These are phyloP conservation scores for Neodontobutis hainanensis DNA, from an alignment of 2,113 vertebrate genomes.

Conservation along the genomic window DNA sequence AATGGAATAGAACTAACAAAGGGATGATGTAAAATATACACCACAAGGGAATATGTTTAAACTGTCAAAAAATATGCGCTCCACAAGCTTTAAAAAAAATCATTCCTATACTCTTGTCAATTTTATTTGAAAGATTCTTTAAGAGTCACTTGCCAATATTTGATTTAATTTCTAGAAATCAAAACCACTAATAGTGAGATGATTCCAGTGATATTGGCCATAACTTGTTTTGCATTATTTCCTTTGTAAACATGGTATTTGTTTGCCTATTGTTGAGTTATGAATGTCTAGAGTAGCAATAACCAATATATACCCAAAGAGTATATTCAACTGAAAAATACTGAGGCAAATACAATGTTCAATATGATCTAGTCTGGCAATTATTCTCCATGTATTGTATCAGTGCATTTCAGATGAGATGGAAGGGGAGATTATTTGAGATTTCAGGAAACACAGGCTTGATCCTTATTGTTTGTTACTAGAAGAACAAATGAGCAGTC, in stretches of 20 bases:
- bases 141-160: conserved; percentile 28
- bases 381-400: conserved; percentile 45
- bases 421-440: conserved; percentile 17
- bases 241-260: conserved; percentile 12
- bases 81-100: conserved; percentile 14
- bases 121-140: conserved; percentile 2
- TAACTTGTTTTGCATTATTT: neutral
- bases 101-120: conserved; percentile 19
- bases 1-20: conserved; percentile 60
- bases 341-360: conserved; percentile 4
- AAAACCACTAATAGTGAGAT: conserved; percentile 9
- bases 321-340: conserved; percentile 6
- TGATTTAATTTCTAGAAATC: conserved; percentile 8
- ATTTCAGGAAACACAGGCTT: conserved; percentile 14
- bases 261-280: conserved; percentile 12
- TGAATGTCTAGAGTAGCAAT: conserved; percentile 18
- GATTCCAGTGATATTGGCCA: conserved; percentile 6
- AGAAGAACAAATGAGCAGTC: conserved; percentile 21
- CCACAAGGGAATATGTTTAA: conserved; percentile 34
- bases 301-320: conserved; percentile 19
- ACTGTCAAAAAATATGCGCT: conserved; percentile 10
- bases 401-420: conserved; percentile 55
- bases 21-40: conserved; percentile 76
- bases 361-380: conserved; percentile 40
- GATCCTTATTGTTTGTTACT: conserved; percentile 41